phyloP scores from a whole-genome alignment of 2,888 invertebrate genomes.

The Platycheirus rosarum region DNA sequence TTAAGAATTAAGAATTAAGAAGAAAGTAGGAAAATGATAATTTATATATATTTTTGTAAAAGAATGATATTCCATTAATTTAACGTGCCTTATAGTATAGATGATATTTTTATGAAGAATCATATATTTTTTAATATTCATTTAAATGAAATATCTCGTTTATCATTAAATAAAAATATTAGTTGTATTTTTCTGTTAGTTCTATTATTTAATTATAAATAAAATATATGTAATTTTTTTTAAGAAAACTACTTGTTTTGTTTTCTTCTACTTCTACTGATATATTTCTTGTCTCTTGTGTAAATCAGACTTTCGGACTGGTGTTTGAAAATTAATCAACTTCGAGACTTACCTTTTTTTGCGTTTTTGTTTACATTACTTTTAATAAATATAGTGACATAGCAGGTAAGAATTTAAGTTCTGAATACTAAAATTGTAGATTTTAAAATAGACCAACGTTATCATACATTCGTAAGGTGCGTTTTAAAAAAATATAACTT shows the following conservation, averaged over 20 bases:
- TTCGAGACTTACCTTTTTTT: too few relatives aligned
- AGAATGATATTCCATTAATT: slow-evolving; percentile 63
- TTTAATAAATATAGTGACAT: too few relatives aligned
- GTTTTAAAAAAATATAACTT: too few relatives aligned
- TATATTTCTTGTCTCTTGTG: too few relatives aligned
- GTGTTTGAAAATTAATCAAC: too few relatives aligned
- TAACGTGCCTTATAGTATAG: slow-evolving; percentile 28
- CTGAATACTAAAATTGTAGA: too few relatives aligned
- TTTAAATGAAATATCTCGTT: slow-evolving; percentile 34
- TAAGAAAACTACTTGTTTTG: not conserved
- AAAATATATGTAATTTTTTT: slow-evolving; percentile 30
- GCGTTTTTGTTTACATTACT: too few relatives aligned
- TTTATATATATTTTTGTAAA: slow-evolving; percentile 48
- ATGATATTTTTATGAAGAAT: slow-evolving; percentile 27
- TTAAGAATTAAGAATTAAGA: not conserved
- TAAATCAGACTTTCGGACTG: too few relatives aligned
- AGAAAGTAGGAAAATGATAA: slow-evolving; percentile 4
- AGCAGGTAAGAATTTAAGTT: too few relatives aligned
- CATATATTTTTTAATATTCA: slow-evolving; percentile 19
- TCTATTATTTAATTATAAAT: not conserved
- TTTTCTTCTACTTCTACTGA: not conserved
- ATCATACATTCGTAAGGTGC: too few relatives aligned
- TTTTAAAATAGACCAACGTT: too few relatives aligned
- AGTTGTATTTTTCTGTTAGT: slow-evolving; percentile 6
- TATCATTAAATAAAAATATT: slow-evolving; percentile 30